Percentiles rank a stretch among this genome's conserved stretches.
Evolutionary conservation across 2,113 vertebrate species (phyloP).

Genomic region (Cololabis saira): DNA sequence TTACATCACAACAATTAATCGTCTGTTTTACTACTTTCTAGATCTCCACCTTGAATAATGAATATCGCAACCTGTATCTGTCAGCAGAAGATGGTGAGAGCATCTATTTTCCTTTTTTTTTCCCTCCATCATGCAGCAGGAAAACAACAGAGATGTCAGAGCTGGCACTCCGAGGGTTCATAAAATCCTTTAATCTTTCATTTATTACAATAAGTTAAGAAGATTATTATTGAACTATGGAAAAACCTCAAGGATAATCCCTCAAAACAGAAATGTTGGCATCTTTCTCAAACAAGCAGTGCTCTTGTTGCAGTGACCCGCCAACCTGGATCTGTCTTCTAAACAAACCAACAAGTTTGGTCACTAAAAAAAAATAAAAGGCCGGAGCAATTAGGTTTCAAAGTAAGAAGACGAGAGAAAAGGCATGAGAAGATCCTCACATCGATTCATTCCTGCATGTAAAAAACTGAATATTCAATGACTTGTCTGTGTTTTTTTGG

Average conservation of each 20-base stretch:
- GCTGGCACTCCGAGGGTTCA: conserved; percentile 46
- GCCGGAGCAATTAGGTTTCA: neutral
- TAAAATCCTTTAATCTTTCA: conserved; percentile 77
- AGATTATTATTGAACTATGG: conserved; percentile 79
- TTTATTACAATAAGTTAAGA: conserved; percentile 80
- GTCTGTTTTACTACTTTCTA: conserved; percentile 17
- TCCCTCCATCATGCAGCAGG: conserved; percentile 4
- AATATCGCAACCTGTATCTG: conserved; percentile 22
- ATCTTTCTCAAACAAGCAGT: conserved; percentile 66
- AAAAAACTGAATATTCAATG: conserved; percentile 32
- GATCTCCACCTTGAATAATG: conserved; percentile 16
- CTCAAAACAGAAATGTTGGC: conserved; percentile 59
- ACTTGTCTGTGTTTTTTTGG: conserved; percentile 50
- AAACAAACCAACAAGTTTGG: conserved; percentile 50
- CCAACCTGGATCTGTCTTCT: conserved; percentile 47
- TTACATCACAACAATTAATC: conserved; percentile 48
- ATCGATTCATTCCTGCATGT: neutral
- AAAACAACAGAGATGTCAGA: conserved; percentile 66
- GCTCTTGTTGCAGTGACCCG: conserved; percentile 54
- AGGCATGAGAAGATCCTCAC: neutral
- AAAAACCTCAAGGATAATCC: conserved; percentile 77
- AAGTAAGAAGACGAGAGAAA: neutral
- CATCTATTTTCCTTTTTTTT: conserved; percentile 32
- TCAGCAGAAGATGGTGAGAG: neutral
- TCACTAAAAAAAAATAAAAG: conserved; percentile 15